Evolutionary conservation across 2,113 vertebrate genomes (phyloP).

Genomic region (Onychostruthus taczanowskii): DNA sequence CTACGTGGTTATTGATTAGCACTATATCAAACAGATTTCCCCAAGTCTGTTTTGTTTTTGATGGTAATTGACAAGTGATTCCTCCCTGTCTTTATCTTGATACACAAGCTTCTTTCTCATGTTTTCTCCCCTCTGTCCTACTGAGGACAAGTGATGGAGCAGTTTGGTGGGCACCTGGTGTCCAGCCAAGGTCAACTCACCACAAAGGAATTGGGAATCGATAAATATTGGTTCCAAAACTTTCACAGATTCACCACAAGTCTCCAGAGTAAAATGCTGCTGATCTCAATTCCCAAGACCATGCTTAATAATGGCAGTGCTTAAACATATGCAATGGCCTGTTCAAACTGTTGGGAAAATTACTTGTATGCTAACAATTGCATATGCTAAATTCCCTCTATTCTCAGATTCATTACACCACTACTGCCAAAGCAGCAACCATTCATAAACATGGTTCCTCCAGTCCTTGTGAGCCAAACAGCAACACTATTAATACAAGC

Average conservation of each 20-base stretch:
- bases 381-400: neutral
- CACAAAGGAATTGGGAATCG: neutral
- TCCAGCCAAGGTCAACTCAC: neutral
- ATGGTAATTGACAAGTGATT: neutral
- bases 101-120: neutral
- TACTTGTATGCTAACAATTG: neutral
- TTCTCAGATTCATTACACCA: neutral
- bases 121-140: neutral
- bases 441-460: neutral
- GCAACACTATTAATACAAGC: neutral
- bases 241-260: neutral
- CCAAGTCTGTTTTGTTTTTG: neutral
- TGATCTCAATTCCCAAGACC: neutral
- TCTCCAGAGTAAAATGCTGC: neutral
- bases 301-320: neutral
- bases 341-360: neutral
- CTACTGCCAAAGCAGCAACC: neutral
- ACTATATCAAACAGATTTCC: neutral
- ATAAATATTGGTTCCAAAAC: neutral
- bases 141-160: neutral
- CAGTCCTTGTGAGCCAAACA: accelerated
- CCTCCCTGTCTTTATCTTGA: neutral
- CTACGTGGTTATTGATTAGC: neutral
- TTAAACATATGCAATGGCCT: neutral
- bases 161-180: neutral